Base-by-base conservation (phyloP, 2,797 vertebrate species). In the Siniperca undulata region DNA sequence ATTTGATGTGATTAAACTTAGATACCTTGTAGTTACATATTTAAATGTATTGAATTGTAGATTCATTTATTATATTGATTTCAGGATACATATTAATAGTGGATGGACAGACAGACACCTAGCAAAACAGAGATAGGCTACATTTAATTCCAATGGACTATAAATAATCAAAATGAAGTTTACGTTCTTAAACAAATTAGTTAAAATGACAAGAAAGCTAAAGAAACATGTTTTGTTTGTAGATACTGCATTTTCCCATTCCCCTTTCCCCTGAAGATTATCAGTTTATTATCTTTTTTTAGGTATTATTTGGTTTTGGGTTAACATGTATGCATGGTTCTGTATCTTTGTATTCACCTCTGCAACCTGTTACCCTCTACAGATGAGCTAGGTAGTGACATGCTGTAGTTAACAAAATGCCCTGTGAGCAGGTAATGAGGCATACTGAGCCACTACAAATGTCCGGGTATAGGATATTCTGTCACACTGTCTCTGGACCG, bases 361-460 rank as follows among this genome's bases (percentile, higher is more conserved):
- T 44, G 46, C 62, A 70, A 40, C 80, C 68, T 67, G 76, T 88
- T 75, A 52, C 30, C 36, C 80, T 81, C 72, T 11, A 7, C 24
- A 86, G 46, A 71, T 72, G 52, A 80, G 76, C 73, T 59, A 7
- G 40, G 74, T 11, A 44, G 20, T 24, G 27, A 48, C 71, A 80
- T 62, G 40, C 56, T 61, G 72, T 22, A 60, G 48, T 88, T 80
- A 78, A 83, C 72, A 72, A 79, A 88, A 75, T 38, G 20, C 67
- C 58, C 74, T 19, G 70, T 60, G 62, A 81, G 79, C 68, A 68
- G 82, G 38, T 80, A 88, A 78, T 36, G 40, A 79, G 80, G 60
- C 78, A 42, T 4, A 84, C 76, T 78, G 77, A 77, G 83, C 56
- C 69, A 76, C 52, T 66, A 76, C 76, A 85, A 76, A 84, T 82